Percentiles rank a stretch among this genome's conserved stretches.
Conservation (phyloP, 2,113 vertebrate genomes). For the Eudorcas thomsonii region DNA sequence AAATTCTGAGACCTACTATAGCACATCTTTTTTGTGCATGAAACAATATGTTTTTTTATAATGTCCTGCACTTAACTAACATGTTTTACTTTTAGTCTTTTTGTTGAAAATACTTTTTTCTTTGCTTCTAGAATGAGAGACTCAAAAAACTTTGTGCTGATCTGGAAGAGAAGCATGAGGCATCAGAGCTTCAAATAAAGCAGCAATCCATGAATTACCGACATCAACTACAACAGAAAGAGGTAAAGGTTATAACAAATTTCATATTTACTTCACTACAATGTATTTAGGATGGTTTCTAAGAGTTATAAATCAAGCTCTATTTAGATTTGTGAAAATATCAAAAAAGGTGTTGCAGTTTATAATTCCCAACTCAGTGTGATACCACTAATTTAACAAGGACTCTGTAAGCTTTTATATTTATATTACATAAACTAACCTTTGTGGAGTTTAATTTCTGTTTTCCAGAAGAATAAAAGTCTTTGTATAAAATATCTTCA, state of each 20-base stretch:
- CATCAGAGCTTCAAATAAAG: slow-evolving; percentile 94
- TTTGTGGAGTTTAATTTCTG: slow-evolving; percentile 13
- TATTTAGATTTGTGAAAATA: not conserved
- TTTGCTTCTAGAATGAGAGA: slow-evolving; percentile 88
- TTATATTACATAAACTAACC: not conserved
- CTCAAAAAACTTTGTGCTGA: slow-evolving; percentile 89
- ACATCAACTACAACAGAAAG: slow-evolving; percentile 92
- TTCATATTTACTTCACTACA: not conserved
- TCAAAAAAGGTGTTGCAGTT: not conserved
- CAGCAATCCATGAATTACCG: slow-evolving; percentile 91
- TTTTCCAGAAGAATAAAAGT: slow-evolving; percentile 1
- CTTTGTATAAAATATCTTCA: slow-evolving; percentile 9
- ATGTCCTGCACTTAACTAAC: not conserved
- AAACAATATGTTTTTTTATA: not conserved
- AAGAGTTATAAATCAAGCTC: not conserved
- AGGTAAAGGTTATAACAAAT: slow-evolving; percentile 81
- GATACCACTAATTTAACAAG: not conserved
- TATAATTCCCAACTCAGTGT: not conserved
- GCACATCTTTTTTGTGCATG: not conserved
- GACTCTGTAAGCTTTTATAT: not conserved
- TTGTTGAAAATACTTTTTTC: slow-evolving; percentile 38
- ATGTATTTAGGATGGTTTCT: not conserved
- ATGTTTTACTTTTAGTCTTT: slow-evolving; percentile 26
- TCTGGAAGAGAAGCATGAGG: slow-evolving; percentile 95
- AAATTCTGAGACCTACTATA: not conserved